Conservation (phyloP, 1,140 invertebrate genomes). For the Tetranychus urticae region DNA sequence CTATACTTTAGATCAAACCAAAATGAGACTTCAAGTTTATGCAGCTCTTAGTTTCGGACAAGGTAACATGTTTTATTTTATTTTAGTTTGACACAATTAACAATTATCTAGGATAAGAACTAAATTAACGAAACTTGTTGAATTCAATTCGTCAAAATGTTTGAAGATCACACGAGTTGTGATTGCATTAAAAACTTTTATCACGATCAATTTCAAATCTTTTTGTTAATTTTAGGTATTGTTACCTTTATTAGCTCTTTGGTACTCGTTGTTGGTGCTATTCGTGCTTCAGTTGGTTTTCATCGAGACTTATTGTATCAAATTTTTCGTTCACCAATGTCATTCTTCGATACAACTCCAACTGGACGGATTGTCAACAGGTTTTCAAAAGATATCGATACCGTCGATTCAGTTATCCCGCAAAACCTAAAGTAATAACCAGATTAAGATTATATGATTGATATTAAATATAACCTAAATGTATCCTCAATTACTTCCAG, state of each 20-base stretch:
- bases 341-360: constrained; percentile 25
- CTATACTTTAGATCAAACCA: not conserved
- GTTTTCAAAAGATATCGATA: constrained; percentile 27
- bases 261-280: not conserved
- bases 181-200: no score
- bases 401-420: constrained; percentile 19
- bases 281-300: constrained; percentile 9
- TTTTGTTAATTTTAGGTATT: not conserved
- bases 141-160: no score
- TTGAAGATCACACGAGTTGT: no score
- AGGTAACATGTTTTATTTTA: not conserved
- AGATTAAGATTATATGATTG: constrained; percentile 13
- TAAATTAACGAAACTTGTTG: no score
- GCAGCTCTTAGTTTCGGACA: not conserved
- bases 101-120: no score
- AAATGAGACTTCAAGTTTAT: not conserved
- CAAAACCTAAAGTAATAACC: constrained; percentile 24
- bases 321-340: constrained; percentile 19
- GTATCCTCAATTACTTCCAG: constrained; percentile 8
- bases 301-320: constrained; percentile 17
- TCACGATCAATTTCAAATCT: no score
- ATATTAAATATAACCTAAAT: not conserved
- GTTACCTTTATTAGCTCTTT: not conserved
- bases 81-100: no score
- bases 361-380: constrained; percentile 30